Percentiles rank a stretch among this genome's conserved stretches.
Conservation (phyloP, 2,888 invertebrate genomes). For the Pammene aurita region DNA sequence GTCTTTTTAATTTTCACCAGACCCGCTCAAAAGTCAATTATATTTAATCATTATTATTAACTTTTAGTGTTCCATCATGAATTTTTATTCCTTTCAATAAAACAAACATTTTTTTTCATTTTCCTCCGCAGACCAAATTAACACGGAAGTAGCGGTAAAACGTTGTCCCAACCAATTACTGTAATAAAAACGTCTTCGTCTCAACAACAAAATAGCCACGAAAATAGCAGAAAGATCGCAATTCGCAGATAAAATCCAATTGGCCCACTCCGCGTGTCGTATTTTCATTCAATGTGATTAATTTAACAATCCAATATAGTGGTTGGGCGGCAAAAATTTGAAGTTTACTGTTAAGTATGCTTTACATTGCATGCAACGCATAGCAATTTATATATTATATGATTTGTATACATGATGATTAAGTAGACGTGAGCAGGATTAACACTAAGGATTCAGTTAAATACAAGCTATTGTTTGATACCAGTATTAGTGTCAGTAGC, state of each 20-base stretch:
- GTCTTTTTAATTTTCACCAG: too few species aligned
- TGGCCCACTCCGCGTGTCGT: slow-evolving; percentile 31
- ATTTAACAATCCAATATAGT: slow-evolving; percentile 36
- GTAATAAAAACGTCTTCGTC: slow-evolving; percentile 26
- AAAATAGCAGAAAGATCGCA: slow-evolving; percentile 32
- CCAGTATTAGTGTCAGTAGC: too few species aligned
- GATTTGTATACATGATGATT: too few species aligned
- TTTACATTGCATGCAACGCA: background rate
- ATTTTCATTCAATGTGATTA: slow-evolving; percentile 41
- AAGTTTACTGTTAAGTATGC: slow-evolving; percentile 24
- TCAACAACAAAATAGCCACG: slow-evolving; percentile 26
- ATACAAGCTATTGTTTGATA: too few species aligned
- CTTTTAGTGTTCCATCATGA: too few species aligned
- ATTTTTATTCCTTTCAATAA: too few species aligned
- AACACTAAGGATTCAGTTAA: too few species aligned
- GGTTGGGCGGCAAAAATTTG: slow-evolving; percentile 22
- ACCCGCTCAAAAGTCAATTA: too few species aligned
- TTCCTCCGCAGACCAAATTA: background rate
- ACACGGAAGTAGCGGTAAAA: slow-evolving; percentile 12
- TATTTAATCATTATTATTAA: too few species aligned
- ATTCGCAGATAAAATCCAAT: slow-evolving; percentile 35
- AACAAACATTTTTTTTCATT: background rate
- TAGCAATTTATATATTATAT: background rate
- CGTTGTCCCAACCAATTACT: slow-evolving; percentile 26
- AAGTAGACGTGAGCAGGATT: too few species aligned